Evolutionary conservation across 2,113 vertebrate genomes (phyloP).

Genomic region (Paedocypris sp.): DNA sequence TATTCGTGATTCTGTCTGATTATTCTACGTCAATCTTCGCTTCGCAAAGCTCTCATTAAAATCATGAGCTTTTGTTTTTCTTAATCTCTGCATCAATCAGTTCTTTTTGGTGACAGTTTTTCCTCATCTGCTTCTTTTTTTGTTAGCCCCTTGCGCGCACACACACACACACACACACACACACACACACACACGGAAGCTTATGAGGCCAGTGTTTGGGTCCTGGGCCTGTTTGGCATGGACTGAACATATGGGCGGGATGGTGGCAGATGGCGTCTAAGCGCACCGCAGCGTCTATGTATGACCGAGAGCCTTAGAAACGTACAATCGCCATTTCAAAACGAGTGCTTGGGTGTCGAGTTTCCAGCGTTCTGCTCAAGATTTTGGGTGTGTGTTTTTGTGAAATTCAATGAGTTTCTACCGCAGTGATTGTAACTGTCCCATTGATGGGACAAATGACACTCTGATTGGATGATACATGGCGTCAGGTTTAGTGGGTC

Average conservation of each 20-base stretch:
- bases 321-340: slow-evolving; percentile 21
- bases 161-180: background rate
- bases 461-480: too few relatives aligned
- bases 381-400: too few relatives aligned
- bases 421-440: too few relatives aligned
- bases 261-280: slow-evolving; percentile 48
- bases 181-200: background rate
- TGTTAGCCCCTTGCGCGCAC: background rate
- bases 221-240: slow-evolving; percentile 15
- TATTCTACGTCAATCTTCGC: slow-evolving; percentile 25
- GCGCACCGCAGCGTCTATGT: slow-evolving; percentile 31
- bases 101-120: background rate
- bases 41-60: slow-evolving; percentile 23
- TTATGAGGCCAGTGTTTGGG: background rate
- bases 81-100: slow-evolving; percentile 14
- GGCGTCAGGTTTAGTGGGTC: too few relatives aligned
- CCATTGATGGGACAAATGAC: too few relatives aligned
- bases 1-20: slow-evolving; percentile 39
- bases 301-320: slow-evolving; percentile 36
- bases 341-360: background rate
- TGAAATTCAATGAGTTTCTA: too few relatives aligned
- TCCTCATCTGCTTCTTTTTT: slow-evolving; percentile 10
- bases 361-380: background rate
- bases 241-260: slow-evolving; percentile 44
- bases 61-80: slow-evolving; percentile 4